Evolutionary conservation across 1,140 invertebrate species (phyloP).

Genomic region (Orchestia grillus): DNA sequence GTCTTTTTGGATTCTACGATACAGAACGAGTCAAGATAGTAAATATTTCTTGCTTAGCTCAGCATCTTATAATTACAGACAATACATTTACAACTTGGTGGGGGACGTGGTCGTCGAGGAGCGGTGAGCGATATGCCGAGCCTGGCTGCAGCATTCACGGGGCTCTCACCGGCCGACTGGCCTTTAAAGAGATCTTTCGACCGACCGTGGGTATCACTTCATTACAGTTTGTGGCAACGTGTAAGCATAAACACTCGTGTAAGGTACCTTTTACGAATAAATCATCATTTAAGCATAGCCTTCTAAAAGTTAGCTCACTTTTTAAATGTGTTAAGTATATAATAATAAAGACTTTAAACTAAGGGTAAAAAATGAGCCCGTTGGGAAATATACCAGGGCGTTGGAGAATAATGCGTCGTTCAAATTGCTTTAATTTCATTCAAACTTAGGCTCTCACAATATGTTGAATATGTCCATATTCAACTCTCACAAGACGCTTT

Average conservation of each 20-base stretch:
- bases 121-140: background rate
- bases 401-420: background rate
- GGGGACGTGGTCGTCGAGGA: background rate
- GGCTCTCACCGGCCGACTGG: background rate
- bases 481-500: background rate
- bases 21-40: background rate
- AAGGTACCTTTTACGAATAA: background rate
- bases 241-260: background rate
- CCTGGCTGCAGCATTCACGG: background rate
- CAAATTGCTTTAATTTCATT: background rate
- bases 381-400: background rate
- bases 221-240: background rate
- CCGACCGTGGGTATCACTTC: background rate
- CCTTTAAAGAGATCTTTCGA: background rate
- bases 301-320: background rate
- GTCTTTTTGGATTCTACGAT: background rate
- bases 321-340: too few relatives aligned
- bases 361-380: too few relatives aligned
- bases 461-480: background rate
- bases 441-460: background rate
- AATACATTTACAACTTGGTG: background rate
- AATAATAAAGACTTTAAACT: too few relatives aligned
- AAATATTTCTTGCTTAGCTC: background rate
- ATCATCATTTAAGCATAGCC: background rate
- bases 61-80: background rate